Conservation (phyloP, 2,888 invertebrate genomes). For the Trypoxylon attenuatum region DNA sequence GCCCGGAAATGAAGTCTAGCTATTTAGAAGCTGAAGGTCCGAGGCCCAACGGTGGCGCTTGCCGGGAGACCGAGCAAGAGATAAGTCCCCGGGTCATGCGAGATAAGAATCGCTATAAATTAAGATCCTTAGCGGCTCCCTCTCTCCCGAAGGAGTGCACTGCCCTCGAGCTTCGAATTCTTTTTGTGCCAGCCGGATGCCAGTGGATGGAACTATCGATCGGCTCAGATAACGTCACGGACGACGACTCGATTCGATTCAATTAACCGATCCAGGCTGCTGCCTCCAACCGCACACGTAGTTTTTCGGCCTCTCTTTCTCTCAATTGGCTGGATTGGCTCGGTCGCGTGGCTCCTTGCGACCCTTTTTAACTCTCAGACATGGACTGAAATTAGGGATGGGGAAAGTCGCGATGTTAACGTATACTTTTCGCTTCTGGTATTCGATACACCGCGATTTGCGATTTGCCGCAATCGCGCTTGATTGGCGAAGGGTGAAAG, state of each 20-base stretch:
- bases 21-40: slow-evolving; percentile 27
- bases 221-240: slow-evolving; percentile 32
- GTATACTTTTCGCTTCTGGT: too few relatives aligned
- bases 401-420: too few relatives aligned
- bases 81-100: slow-evolving; percentile 38
- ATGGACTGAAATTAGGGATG: too few relatives aligned
- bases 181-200: slow-evolving; percentile 23
- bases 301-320: not conserved
- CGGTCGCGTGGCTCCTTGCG: too few relatives aligned
- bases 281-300: slow-evolving; percentile 16
- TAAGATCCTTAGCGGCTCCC: slow-evolving; percentile 44
- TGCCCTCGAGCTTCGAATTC: slow-evolving; percentile 17
- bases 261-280: slow-evolving; percentile 40
- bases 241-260: slow-evolving; percentile 28
- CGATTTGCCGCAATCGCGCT: too few relatives aligned
- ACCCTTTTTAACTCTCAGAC: too few relatives aligned
- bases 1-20: slow-evolving; percentile 32
- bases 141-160: slow-evolving; percentile 20
- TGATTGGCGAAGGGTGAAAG: too few relatives aligned
- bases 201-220: slow-evolving; percentile 37
- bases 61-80: slow-evolving; percentile 29
- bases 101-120: slow-evolving; percentile 50
- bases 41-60: slow-evolving; percentile 14
- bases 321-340: not conserved
- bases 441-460: too few relatives aligned